These are phyloP conservation scores for Caenorhabditis imperialis DNA, from an alignment of 2,888 invertebrate species.

Conservation along the genomic window DNA sequence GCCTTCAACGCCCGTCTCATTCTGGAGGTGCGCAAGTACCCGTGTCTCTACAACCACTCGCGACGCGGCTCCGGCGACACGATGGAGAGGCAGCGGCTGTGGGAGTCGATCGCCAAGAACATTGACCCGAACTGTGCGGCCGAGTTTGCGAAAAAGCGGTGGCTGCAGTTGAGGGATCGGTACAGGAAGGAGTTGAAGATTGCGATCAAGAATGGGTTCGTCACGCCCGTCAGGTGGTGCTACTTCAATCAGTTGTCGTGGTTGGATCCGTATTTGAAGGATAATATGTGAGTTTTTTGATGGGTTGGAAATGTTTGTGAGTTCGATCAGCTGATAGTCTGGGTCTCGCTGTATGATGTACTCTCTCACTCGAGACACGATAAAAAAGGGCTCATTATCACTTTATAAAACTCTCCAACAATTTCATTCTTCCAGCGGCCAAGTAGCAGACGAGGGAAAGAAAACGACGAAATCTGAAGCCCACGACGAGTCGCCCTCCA, in stretches of 20 bases:
- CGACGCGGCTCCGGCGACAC: slow-evolving; percentile 69
- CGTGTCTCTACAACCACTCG: slow-evolving; percentile 76
- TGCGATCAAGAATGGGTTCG: slow-evolving; percentile 64
- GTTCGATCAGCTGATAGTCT: too few relatives aligned
- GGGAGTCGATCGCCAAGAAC: slow-evolving; percentile 74
- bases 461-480: slow-evolving; percentile 23
- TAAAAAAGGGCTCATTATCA: too few relatives aligned
- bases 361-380: too few relatives aligned
- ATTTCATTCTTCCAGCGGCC: slow-evolving; percentile 24
- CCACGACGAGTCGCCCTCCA: slow-evolving; percentile 14
- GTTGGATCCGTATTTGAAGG: slow-evolving; percentile 75
- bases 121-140: slow-evolving; percentile 74
- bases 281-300: slow-evolving; percentile 62
- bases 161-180: slow-evolving; percentile 76
- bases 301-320: too few relatives aligned
- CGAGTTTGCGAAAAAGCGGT: slow-evolving; percentile 76
- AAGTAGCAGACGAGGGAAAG: slow-evolving; percentile 43
- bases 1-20: slow-evolving; percentile 76
- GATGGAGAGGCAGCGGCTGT: slow-evolving; percentile 70
- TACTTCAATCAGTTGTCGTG: slow-evolving; percentile 72
- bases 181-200: slow-evolving; percentile 76
- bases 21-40: slow-evolving; percentile 71
- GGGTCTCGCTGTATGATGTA: too few relatives aligned
- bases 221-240: slow-evolving; percentile 68
- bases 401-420: too few relatives aligned